A percentile compares a stretch with the other conserved stretches of the same genome.
phyloP scores from a whole-genome alignment of 2,797 vertebrate genomes.

The Macrochelys suwanniensis region DNA sequence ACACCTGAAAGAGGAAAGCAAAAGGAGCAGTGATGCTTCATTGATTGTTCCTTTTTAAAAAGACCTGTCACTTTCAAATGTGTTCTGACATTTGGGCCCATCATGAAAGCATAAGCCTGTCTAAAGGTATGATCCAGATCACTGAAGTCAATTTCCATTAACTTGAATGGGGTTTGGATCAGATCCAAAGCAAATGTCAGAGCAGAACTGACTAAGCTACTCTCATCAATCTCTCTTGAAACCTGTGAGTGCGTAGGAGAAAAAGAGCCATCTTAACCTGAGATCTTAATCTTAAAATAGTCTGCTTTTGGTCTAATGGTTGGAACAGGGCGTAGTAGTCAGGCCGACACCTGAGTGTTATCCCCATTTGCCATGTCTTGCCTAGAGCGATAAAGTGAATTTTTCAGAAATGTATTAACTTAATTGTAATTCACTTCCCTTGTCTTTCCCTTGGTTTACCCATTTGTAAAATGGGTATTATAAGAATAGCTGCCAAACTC shows the following conservation, averaged over 20 bases:
- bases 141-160: neutral
- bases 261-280: neutral
- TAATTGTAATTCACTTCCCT: rapidly evolving
- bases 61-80: neutral
- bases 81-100: rapidly evolving
- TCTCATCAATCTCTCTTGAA: neutral
- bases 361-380: neutral
- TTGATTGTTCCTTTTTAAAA: neutral
- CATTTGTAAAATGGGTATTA: neutral
- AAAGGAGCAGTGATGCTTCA: neutral
- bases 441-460: neutral
- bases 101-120: neutral
- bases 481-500: neutral
- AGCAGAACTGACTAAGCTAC: neutral
- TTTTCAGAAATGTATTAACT: neutral
- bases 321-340: neutral
- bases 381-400: neutral
- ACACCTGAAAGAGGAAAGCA: neutral
- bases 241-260: neutral
- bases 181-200: neutral
- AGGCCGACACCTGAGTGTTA: neutral
- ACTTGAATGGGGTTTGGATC: neutral
- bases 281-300: neutral
- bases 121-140: neutral
- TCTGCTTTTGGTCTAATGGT: neutral